A percentile compares a stretch with the other conserved stretches of the same genome.
Evolutionary conservation across 2,797 vertebrate genomes (phyloP).

Genomic region (Catostomus latipinnis): DNA sequence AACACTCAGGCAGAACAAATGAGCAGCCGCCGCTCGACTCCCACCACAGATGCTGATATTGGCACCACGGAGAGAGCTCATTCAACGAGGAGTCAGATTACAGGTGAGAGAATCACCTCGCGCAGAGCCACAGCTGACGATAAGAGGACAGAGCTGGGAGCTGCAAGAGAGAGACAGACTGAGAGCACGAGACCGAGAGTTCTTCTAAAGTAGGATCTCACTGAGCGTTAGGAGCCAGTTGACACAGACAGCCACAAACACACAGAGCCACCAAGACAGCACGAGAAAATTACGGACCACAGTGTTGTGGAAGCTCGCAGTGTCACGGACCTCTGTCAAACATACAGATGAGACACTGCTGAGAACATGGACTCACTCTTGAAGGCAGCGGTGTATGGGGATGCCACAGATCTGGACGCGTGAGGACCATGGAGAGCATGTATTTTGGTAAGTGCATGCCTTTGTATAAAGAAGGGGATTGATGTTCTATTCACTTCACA

Average conservation of each 20-base stretch:
- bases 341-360: slow-evolving; percentile 33
- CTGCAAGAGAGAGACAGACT: neutral
- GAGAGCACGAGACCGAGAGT: neutral
- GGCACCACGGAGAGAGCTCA: slow-evolving; percentile 81
- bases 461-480: neutral
- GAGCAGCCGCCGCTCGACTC: slow-evolving; percentile 37
- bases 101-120: slow-evolving; percentile 78
- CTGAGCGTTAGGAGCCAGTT: neutral
- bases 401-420: slow-evolving; percentile 80
- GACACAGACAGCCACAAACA: neutral
- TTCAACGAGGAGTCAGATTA: slow-evolving; percentile 85
- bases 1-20: slow-evolving; percentile 48
- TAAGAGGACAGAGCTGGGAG: neutral
- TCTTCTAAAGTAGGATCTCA: neutral
- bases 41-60: slow-evolving; percentile 82
- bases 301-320: slow-evolving; percentile 39
- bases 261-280: slow-evolving; percentile 39
- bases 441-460: slow-evolving; percentile 93
- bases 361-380: slow-evolving; percentile 67
- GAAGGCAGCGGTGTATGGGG: slow-evolving; percentile 81
- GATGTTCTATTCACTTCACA: neutral
- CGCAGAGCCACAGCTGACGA: slow-evolving; percentile 67
- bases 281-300: slow-evolving; percentile 8
- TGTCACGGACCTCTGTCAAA: slow-evolving; percentile 16
- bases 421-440: slow-evolving; percentile 91